Evolutionary conservation across 23 tunicate species (phyloP).

Genomic region (Clavelina lepadiformis): DNA sequence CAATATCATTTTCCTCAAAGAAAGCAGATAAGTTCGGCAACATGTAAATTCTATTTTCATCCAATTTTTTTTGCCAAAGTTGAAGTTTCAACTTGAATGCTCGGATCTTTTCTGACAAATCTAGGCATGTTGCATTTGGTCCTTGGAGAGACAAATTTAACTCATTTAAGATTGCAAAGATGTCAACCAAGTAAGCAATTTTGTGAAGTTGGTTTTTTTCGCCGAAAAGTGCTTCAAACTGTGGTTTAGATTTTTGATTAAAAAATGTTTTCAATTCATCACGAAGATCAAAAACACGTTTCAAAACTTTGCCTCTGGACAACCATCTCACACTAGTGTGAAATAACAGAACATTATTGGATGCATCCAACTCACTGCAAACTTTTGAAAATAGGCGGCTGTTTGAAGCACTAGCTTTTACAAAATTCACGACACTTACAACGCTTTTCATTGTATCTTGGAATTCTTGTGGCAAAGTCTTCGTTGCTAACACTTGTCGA

Average conservation of each 20-base stretch:
- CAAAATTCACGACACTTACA: slow-evolving; percentile 42
- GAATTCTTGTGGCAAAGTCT: slow-evolving; percentile 30
- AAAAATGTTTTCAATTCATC: not conserved
- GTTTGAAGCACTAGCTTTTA: slow-evolving; percentile 24
- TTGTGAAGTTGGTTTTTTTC: slow-evolving; percentile 43
- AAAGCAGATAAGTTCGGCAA: slow-evolving; percentile 20
- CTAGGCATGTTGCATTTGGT: slow-evolving; percentile 45
- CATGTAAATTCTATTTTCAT: slow-evolving; percentile 10
- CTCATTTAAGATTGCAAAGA: slow-evolving; percentile 39
- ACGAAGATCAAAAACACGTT: slow-evolving; percentile 23
- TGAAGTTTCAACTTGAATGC: slow-evolving; percentile 18
- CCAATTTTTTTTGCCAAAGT: slow-evolving; percentile 8
- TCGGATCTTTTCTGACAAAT: slow-evolving; percentile 40
- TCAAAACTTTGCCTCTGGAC: slow-evolving; percentile 42
- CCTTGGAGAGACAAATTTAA: slow-evolving; percentile 17
- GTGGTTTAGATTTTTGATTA: slow-evolving; percentile 35
- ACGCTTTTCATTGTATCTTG: slow-evolving; percentile 26
- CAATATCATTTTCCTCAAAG: slow-evolving; percentile 44
- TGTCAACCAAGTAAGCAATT: slow-evolving; percentile 41
- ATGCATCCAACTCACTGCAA: slow-evolving; percentile 24
- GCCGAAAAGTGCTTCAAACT: slow-evolving; percentile 35
- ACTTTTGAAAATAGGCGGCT: slow-evolving; percentile 20
- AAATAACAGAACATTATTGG: slow-evolving; percentile 33
- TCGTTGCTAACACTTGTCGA: slow-evolving; percentile 40
- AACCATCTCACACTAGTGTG: slow-evolving; percentile 36